A percentile compares a stretch with the other conserved stretches of the same genome.
phyloP scores from a whole-genome alignment of 2,113 vertebrate species.

The Nematolebias whitei region DNA sequence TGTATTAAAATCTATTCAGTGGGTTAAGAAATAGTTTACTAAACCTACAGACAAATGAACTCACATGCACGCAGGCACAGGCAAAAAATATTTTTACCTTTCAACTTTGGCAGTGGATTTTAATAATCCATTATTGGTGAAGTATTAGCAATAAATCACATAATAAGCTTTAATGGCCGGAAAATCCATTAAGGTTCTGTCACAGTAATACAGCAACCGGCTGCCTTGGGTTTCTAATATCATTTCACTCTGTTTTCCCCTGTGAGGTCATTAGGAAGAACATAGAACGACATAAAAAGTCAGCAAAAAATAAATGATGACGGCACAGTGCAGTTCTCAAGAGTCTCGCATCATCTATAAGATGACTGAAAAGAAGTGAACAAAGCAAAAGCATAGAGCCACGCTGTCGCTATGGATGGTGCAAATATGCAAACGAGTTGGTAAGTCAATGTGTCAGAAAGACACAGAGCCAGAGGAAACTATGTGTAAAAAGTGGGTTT shows the following conservation, averaged over 20 bases:
- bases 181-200: constrained; percentile 20
- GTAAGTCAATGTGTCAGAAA: constrained; percentile 36
- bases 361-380: constrained; percentile 33
- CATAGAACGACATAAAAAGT: constrained; percentile 42
- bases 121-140: background rate
- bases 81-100: too few relatives aligned
- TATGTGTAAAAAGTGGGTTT: constrained; percentile 23
- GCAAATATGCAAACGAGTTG: constrained; percentile 25
- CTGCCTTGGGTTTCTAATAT: constrained; percentile 31
- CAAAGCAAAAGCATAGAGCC: background rate
- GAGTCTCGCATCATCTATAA: constrained; percentile 38
- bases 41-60: too few relatives aligned
- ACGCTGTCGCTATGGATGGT: constrained; percentile 1
- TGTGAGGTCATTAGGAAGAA: constrained; percentile 55
- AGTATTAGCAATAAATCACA: constrained; percentile 12
- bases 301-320: constrained; percentile 53
- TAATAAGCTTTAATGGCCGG: constrained; percentile 23
- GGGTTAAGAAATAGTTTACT: too few relatives aligned
- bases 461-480: background rate
- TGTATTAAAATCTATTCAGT: too few relatives aligned
- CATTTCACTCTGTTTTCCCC: constrained; percentile 44
- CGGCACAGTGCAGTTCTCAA: constrained; percentile 39
- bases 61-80: too few relatives aligned
- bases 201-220: constrained; percentile 8
- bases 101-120: too few relatives aligned